Percentiles rank a stretch among this genome's conserved stretches.
These are phyloP conservation scores for Cairina moschata DNA, from an alignment of 2,113 vertebrate species.

Conservation along the genomic window DNA sequence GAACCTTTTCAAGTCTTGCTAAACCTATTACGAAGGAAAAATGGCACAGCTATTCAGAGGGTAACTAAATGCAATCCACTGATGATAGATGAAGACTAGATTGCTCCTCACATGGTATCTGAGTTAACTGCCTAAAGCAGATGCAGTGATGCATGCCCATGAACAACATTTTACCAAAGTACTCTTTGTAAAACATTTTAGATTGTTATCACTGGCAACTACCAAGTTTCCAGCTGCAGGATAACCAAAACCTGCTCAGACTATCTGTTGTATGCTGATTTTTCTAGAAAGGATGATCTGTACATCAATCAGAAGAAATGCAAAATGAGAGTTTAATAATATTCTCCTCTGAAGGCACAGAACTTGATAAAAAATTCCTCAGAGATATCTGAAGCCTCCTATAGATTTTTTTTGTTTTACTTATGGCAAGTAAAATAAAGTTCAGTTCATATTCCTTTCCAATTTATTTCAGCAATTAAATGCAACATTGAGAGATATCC, in stretches of 20 bases:
- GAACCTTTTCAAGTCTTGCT: neutral
- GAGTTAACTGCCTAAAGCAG: neutral
- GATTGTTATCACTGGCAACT: neutral
- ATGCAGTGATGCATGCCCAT: neutral
- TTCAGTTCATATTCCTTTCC: neutral
- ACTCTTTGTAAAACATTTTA: neutral
- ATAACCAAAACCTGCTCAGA: neutral
- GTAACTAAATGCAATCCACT: neutral
- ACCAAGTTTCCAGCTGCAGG: neutral
- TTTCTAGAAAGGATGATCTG: neutral
- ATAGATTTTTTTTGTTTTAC: neutral
- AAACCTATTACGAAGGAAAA: neutral
- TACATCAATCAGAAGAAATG: neutral
- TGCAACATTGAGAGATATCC: neutral
- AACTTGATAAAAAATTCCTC: neutral
- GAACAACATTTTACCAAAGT: neutral
- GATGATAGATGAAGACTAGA: neutral
- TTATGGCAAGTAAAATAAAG: neutral
- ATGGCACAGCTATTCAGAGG: neutral
- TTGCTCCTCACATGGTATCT: neutral
- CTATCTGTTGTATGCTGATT: neutral
- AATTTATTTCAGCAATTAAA: neutral
- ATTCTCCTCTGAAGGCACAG: neutral
- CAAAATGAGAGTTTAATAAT: neutral
- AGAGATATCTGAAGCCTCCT: neutral